Evolutionary conservation across 2,113 vertebrate genomes (phyloP).

Genomic region (Genyomyrus donnyi): DNA sequence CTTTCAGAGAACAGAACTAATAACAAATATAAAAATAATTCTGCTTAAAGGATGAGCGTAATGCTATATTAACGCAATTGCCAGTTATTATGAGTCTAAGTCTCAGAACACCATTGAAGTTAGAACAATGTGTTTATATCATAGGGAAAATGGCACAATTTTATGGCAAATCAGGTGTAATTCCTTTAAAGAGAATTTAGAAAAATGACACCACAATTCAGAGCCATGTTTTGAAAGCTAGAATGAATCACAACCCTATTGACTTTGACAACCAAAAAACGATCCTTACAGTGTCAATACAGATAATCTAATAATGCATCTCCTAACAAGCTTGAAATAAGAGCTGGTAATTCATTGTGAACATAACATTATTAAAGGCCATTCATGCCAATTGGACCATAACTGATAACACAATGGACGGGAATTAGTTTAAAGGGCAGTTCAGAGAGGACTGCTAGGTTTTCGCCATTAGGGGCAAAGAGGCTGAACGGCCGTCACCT

Average conservation of each 20-base stretch:
- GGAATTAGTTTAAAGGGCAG: slow-evolving; percentile 9
- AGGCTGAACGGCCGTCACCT: neutral
- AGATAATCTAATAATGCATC: slow-evolving; percentile 5
- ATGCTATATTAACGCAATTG: neutral
- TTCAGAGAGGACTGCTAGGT: neutral
- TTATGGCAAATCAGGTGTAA: neutral
- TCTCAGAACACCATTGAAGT: neutral
- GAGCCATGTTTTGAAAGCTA: neutral
- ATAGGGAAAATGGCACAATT: neutral
- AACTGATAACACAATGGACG: neutral
- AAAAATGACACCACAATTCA: neutral
- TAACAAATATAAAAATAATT: neutral
- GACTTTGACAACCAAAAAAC: slow-evolving; percentile 5
- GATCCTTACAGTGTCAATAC: slow-evolving; percentile 6
- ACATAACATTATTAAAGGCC: slow-evolving; percentile 3
- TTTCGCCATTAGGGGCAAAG: neutral
- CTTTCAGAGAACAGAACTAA: neutral
- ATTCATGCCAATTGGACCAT: slow-evolving; percentile 13
- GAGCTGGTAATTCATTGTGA: slow-evolving; percentile 10
- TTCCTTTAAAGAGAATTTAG: neutral
- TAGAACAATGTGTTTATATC: neutral
- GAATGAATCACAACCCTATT: neutral
- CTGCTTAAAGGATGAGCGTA: neutral
- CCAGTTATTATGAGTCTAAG: neutral
- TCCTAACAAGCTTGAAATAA: slow-evolving; percentile 18